These are phyloP conservation scores for Brachycybe producta DNA, from an alignment of 2,888 invertebrate genomes.

Conservation along the genomic window DNA sequence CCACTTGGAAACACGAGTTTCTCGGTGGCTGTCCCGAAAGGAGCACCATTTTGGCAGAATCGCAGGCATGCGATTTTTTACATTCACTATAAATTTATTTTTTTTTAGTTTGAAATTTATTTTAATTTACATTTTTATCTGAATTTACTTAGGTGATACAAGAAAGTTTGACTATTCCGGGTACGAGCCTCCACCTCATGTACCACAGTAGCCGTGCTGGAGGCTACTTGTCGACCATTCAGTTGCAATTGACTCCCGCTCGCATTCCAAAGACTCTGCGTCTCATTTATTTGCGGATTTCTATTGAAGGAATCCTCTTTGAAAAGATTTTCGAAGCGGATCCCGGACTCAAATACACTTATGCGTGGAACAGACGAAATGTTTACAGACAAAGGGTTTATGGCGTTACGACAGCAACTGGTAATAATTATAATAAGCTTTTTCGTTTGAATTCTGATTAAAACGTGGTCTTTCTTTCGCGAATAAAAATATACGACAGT, in stretches of 20 bases:
- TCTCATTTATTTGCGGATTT: slow-evolving; percentile 69
- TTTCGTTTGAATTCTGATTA: not conserved
- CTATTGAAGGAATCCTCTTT: slow-evolving; percentile 80
- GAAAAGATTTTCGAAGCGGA: slow-evolving; percentile 91
- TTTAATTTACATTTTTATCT: not conserved
- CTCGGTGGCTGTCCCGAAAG: slow-evolving; percentile 68
- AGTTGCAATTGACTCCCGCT: slow-evolving; percentile 71
- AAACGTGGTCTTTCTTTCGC: not conserved
- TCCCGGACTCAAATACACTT: slow-evolving; percentile 85
- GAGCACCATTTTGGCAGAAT: slow-evolving; percentile 78
- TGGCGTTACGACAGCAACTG: slow-evolving; percentile 38
- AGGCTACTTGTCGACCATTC: slow-evolving; percentile 85
- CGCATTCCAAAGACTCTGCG: slow-evolving; percentile 65
- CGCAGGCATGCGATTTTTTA: slow-evolving; percentile 50
- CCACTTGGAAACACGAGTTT: slow-evolving; percentile 80
- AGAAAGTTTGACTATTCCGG: slow-evolving; percentile 86
- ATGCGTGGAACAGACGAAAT: slow-evolving; percentile 95
- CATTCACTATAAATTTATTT: slow-evolving; percentile 7
- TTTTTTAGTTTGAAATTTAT: not conserved
- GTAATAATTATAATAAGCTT: slow-evolving; percentile 25
- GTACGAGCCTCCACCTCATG: slow-evolving; percentile 81
- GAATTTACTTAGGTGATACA: slow-evolving; percentile 69
- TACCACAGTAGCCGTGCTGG: slow-evolving; percentile 91
- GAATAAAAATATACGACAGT: slow-evolving; percentile 27
- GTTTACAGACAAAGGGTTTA: slow-evolving; percentile 51